phyloP scores from a whole-genome alignment of 1,140 invertebrate genomes.

The Drosophila willistoni region DNA sequence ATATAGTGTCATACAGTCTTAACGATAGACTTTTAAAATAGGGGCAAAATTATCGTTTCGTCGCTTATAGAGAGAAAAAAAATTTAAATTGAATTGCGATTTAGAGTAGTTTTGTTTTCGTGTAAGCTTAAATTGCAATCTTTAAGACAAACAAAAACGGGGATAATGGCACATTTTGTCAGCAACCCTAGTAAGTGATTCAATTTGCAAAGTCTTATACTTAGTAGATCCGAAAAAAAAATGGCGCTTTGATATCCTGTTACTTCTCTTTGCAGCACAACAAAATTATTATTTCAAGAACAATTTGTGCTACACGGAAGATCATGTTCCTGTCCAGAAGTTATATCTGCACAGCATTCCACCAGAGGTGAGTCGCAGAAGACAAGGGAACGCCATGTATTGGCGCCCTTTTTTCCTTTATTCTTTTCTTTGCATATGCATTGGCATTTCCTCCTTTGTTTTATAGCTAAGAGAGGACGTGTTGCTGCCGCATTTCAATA shows the following conservation, averaged over 20 bases:
- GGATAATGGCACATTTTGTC: conserved; percentile 26
- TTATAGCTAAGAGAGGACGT: conserved; percentile 14
- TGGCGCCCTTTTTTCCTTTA: not conserved
- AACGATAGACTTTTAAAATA: too few relatives aligned
- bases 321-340: conserved; percentile 56
- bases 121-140: not conserved
- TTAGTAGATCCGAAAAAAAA: not conserved
- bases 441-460: not conserved
- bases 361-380: conserved; percentile 21
- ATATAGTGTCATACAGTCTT: too few relatives aligned
- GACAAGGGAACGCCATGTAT: too few relatives aligned
- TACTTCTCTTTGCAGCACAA: conserved; percentile 17
- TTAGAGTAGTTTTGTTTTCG: too few relatives aligned
- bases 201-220: too few relatives aligned
- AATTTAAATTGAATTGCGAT: too few relatives aligned
- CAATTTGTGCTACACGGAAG: conserved; percentile 62
- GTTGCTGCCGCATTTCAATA: conserved; percentile 31
- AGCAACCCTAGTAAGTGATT: conserved; percentile 26
- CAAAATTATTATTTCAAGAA: conserved; percentile 50
- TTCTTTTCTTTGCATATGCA: not conserved
- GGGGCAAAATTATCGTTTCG: not conserved
- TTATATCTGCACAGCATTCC: conserved; percentile 47
- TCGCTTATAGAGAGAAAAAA: conserved; percentile 38
- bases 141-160: not conserved
- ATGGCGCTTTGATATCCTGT: not conserved